Conservation (phyloP, 2,113 vertebrate species). For the Pterophyllum scalare region DNA sequence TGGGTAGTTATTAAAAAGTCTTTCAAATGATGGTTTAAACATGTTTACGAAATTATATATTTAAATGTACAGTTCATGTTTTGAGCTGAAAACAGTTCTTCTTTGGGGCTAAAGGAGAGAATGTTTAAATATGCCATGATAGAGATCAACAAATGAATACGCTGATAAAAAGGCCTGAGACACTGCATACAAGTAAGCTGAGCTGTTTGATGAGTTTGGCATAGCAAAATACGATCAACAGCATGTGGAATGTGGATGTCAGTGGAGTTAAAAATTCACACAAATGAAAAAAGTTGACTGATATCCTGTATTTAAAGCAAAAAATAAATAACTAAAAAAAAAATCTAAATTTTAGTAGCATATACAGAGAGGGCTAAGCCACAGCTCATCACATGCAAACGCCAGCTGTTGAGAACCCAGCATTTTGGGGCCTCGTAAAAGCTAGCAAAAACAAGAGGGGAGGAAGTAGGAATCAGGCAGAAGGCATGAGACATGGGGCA, state of each 20-base stretch:
- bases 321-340: constrained; percentile 29
- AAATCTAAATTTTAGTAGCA: constrained; percentile 15
- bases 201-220: background rate
- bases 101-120: too few species aligned
- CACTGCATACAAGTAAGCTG: background rate
- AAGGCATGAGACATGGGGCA: constrained; percentile 55
- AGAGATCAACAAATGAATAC: background rate
- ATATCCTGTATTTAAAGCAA: background rate
- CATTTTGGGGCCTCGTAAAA: constrained; percentile 69
- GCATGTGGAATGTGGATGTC: background rate
- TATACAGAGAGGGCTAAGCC: constrained; percentile 36
- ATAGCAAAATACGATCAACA: background rate
- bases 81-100: too few species aligned
- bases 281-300: background rate
- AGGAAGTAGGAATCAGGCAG: constrained; percentile 38
- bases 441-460: constrained; percentile 67
- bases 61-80: too few species aligned
- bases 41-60: too few species aligned
- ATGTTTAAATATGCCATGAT: too few species aligned
- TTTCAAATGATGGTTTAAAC: too few species aligned
- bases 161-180: background rate
- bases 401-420: constrained; percentile 58
- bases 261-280: background rate
- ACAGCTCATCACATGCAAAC: constrained; percentile 61
- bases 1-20: background rate